Base-by-base conservation (phyloP, 1,140 invertebrate genomes). In the Spodoptera litura region DNA sequence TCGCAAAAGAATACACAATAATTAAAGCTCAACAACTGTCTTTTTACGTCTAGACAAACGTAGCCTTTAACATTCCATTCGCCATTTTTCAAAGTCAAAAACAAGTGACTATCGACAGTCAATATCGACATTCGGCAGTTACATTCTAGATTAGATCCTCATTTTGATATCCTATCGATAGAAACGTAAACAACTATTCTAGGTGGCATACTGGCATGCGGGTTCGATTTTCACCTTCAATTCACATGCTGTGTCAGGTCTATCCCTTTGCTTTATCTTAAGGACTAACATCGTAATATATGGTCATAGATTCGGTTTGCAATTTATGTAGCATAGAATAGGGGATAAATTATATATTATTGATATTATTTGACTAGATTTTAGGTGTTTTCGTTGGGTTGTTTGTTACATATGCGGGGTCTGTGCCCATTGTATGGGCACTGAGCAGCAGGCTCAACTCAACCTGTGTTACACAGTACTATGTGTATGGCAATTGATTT, bases 221-320 rank as follows among this genome's bases (percentile, higher is more conserved):
- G 58, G 58, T 52, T 61, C 38, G 52, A 62, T 75, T 75, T 75
- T 75, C 58, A 75, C 72, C 72, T 75, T 59, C n/a, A 12, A 49
- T 9, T 59, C 58, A 51, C 5, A 61, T 61, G 35, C 58, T 62
- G 27, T n/a, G 15, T 74, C 15, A 61, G 58, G 44, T 31, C 5
- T 25, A 52, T 25, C 31, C 5, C 13, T 51, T 38, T 61, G 9
- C 11, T 44, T 27, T 52, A 68, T 62, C 11, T 72, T 8, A 13
- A 56, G 10, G 13, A 9, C 20, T 51, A 62, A 51, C n/a, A 49
- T 31, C 12, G 10, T 0, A 31, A 31, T 31, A 12, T n/a, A 35
- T 72, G 2, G 31, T 44, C 13, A 52, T 51, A 51, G 4, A 62
- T 38, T 61, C 35, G 27, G 6, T 35, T 11, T 27, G 15, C 13